These are phyloP conservation scores for Siniperca scherzeri DNA, from an alignment of 2,797 vertebrate genomes.

Conservation along the genomic window DNA sequence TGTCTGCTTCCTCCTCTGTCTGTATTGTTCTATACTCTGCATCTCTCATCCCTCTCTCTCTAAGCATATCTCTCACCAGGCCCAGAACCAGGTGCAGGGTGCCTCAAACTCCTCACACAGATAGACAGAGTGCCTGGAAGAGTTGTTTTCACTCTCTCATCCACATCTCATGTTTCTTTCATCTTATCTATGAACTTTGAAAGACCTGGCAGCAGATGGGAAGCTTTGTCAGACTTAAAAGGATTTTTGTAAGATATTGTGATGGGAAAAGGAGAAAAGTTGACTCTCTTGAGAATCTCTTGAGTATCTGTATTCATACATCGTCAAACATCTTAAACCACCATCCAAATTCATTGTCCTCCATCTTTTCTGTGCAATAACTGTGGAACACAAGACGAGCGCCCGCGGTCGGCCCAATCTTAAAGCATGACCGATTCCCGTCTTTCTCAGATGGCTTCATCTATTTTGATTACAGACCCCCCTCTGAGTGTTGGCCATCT, in stretches of 20 bases:
- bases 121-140: slow-evolving; percentile 25
- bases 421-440: slow-evolving; percentile 49
- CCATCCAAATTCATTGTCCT: slow-evolving; percentile 1
- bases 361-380: slow-evolving; percentile 5
- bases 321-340: slow-evolving; percentile 6
- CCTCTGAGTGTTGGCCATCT: slow-evolving; percentile 55
- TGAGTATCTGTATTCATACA: background rate
- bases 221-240: slow-evolving; percentile 20
- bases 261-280: slow-evolving; percentile 2
- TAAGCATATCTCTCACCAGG: slow-evolving; percentile 27
- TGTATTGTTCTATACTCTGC: slow-evolving; percentile 26
- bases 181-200: slow-evolving; percentile 48
- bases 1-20: slow-evolving; percentile 2
- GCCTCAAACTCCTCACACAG: slow-evolving; percentile 22
- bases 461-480: slow-evolving; percentile 67
- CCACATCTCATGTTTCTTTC: slow-evolving; percentile 41
- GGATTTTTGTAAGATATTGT: background rate
- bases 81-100: slow-evolving; percentile 26
- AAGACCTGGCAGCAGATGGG: slow-evolving; percentile 19
- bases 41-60: slow-evolving; percentile 2
- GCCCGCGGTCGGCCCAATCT: slow-evolving; percentile 4
- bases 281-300: background rate
- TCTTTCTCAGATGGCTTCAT: slow-evolving; percentile 58
- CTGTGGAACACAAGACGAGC: background rate
- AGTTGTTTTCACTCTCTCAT: slow-evolving; percentile 34